Evolutionary conservation across 2,888 invertebrate species (phyloP).

Genomic region (Gandaritis pyraliata): DNA sequence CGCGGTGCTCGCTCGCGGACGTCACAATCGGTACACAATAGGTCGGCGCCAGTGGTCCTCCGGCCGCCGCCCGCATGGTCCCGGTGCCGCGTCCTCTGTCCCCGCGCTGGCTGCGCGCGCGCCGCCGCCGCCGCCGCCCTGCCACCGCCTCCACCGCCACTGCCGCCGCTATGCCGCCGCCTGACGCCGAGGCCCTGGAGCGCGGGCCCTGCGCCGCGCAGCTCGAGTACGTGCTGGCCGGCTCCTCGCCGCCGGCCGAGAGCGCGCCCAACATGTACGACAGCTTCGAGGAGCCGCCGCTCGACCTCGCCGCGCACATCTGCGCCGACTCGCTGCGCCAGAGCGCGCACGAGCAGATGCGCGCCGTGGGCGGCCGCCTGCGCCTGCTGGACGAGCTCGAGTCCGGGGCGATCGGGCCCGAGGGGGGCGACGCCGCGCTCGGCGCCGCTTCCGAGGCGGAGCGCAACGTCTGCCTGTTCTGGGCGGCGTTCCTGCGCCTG

Average conservation of each 20-base stretch:
- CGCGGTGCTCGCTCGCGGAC: constrained; percentile 62
- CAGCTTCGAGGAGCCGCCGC: constrained; percentile 89
- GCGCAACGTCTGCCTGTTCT: constrained; percentile 88
- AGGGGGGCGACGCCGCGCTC: constrained; percentile 80
- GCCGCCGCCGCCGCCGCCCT: constrained; percentile 53
- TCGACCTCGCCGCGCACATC: constrained; percentile 88
- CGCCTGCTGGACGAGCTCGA: constrained; percentile 90
- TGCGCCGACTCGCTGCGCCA: constrained; percentile 89
- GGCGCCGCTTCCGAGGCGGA: constrained; percentile 86
- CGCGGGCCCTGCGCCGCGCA: constrained; percentile 87
- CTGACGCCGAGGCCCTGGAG: constrained; percentile 82
- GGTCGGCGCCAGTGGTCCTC: constrained; percentile 56
- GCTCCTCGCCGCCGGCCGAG: constrained; percentile 91
- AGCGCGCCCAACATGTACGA: constrained; percentile 93
- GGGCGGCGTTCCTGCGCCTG: constrained; percentile 89
- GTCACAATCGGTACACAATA: constrained; percentile 71
- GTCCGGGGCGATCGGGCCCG: constrained; percentile 85
- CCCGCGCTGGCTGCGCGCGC: constrained; percentile 60
- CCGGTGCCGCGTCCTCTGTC: constrained; percentile 69
- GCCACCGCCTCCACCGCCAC: constrained; percentile 49
- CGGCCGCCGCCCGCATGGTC: constrained; percentile 74
- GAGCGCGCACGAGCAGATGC: constrained; percentile 90
- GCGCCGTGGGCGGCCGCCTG: constrained; percentile 87
- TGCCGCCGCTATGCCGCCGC: constrained; percentile 53
- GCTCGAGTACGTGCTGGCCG: constrained; percentile 91